phyloP scores from a whole-genome alignment of 2,113 vertebrate genomes.

The Ceratotherium simum region DNA sequence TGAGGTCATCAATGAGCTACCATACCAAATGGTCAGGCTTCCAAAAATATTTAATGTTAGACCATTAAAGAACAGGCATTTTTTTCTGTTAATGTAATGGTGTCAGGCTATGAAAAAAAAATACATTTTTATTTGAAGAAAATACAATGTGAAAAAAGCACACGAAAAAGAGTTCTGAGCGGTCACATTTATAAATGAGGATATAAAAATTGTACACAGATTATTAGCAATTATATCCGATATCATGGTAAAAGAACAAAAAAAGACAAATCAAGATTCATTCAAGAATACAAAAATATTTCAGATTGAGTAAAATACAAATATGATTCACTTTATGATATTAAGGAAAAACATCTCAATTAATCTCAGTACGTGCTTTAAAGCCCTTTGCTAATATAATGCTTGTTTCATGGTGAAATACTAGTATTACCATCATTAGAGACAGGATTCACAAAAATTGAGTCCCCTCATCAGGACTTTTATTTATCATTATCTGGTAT shows the following conservation, averaged over 20 bases:
- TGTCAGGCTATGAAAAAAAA: background rate
- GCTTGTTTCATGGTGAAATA: background rate
- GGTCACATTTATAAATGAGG: background rate
- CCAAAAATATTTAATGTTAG: background rate
- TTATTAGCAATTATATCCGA: background rate
- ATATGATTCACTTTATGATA: background rate
- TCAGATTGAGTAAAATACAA: background rate
- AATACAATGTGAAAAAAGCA: background rate
- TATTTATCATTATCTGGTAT: background rate
- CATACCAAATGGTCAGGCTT: background rate
- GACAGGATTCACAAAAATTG: background rate
- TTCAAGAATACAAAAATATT: background rate
- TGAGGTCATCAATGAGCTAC: background rate
- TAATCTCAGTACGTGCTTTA: background rate
- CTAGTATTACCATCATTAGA: background rate
- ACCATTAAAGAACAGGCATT: background rate
- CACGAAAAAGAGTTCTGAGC: background rate
- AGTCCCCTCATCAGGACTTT: background rate
- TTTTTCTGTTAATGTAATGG: background rate
- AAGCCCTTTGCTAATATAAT: background rate
- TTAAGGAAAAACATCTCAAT: background rate
- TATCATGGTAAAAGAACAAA: background rate
- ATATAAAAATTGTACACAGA: constrained; percentile 5
- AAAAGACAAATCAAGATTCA: background rate
- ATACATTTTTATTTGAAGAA: background rate